phyloP scores from a whole-genome alignment of 2,797 vertebrate species.

The Argentina silus region DNA sequence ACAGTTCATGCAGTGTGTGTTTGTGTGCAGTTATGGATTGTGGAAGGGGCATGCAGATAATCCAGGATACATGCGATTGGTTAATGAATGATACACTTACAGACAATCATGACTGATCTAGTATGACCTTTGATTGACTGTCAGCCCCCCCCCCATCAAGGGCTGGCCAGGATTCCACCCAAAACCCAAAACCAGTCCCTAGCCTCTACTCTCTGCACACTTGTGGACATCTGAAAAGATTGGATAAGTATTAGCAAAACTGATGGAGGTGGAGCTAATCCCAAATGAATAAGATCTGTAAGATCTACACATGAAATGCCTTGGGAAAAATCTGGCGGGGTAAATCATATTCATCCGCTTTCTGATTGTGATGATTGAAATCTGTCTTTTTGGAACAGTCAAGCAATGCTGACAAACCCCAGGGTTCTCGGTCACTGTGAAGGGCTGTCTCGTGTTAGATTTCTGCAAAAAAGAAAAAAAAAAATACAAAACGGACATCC shows the following conservation, averaged over 20 bases:
- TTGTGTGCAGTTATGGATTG: not conserved
- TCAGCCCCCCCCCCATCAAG: not conserved
- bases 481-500: not conserved
- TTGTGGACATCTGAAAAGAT: too few relatives aligned
- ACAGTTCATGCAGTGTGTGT: constrained; percentile 26
- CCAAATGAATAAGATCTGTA: too few relatives aligned
- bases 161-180: not conserved
- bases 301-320: too few relatives aligned
- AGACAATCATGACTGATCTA: not conserved
- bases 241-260: too few relatives aligned
- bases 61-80: constrained; percentile 24
- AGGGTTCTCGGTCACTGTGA: not conserved
- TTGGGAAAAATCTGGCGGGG: not conserved
- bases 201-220: too few relatives aligned
- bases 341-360: not conserved
- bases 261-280: too few relatives aligned
- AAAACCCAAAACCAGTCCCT: not conserved
- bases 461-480: constrained; percentile 42
- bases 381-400: not conserved
- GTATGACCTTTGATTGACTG: not conserved
- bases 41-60: constrained; percentile 37
- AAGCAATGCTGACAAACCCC: constrained; percentile 44
- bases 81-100: constrained; percentile 14
- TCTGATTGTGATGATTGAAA: constrained; percentile 4
- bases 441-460: fast-evolving